These are phyloP conservation scores for Lordiphosa collinella DNA, from an alignment of 1,140 invertebrate genomes.

Conservation along the genomic window DNA sequence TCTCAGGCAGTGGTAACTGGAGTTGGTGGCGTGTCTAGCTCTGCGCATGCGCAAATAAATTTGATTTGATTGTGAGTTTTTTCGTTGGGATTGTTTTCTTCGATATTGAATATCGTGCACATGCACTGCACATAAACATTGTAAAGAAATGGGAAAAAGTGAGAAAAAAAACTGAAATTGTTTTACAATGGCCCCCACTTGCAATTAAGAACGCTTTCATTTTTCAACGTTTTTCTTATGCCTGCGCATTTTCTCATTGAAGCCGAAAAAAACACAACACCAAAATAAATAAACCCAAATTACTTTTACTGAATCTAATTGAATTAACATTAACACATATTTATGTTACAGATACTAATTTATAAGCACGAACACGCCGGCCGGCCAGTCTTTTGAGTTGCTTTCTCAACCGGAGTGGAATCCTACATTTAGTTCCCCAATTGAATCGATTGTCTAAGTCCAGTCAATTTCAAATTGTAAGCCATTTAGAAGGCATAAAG, in stretches of 20 bases:
- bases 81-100: slow-evolving; percentile 21
- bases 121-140: slow-evolving; percentile 35
- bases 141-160: slow-evolving; percentile 20
- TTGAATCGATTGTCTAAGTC: too few relatives aligned
- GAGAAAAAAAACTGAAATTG: slow-evolving; percentile 23
- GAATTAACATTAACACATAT: slow-evolving; percentile 60
- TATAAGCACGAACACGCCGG: background rate
- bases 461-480: too few relatives aligned
- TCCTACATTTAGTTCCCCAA: too few relatives aligned
- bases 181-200: slow-evolving; percentile 44
- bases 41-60: slow-evolving; percentile 59
- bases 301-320: slow-evolving; percentile 74
- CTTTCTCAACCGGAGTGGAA: background rate
- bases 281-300: slow-evolving; percentile 10
- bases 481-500: too few relatives aligned
- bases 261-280: slow-evolving; percentile 21
- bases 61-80: slow-evolving; percentile 44
- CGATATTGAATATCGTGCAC: slow-evolving; percentile 36
- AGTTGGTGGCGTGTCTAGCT: background rate
- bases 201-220: slow-evolving; percentile 76
- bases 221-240: slow-evolving; percentile 55
- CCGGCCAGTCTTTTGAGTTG: background rate
- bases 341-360: slow-evolving; percentile 1
- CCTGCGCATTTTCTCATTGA: slow-evolving; percentile 38
- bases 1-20: slow-evolving; percentile 10